A percentile compares a stretch with the other conserved stretches of the same genome.
These are phyloP conservation scores for Colius striatus DNA, from an alignment of 2,113 vertebrate genomes.

Conservation along the genomic window DNA sequence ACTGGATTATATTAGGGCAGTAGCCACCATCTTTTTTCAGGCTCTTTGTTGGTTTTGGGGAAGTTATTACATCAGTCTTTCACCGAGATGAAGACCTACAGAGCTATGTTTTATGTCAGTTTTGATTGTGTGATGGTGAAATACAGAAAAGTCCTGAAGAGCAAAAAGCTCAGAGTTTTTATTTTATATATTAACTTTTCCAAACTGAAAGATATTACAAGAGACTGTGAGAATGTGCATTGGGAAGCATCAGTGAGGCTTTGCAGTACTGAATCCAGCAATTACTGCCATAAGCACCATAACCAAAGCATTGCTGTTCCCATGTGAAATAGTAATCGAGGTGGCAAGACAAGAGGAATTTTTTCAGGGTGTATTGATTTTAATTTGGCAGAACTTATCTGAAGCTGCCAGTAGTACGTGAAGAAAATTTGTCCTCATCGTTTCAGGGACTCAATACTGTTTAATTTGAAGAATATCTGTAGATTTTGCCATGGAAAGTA, in stretches of 20 bases:
- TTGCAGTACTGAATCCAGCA: background rate
- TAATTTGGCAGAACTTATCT: background rate
- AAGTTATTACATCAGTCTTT: background rate
- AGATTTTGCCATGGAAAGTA: background rate
- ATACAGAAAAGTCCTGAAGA: background rate
- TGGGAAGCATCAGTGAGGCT: background rate
- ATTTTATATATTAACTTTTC: background rate
- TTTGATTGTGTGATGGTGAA: background rate
- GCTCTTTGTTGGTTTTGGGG: background rate
- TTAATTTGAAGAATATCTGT: background rate
- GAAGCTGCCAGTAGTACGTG: background rate
- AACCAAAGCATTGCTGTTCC: background rate
- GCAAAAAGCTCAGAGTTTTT: background rate
- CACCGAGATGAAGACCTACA: background rate
- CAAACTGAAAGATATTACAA: background rate
- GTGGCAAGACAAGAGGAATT: background rate
- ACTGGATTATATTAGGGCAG: background rate
- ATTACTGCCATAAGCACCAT: background rate
- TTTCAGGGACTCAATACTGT: background rate
- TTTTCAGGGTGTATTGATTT: background rate
- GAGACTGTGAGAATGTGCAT: background rate
- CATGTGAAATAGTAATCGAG: background rate
- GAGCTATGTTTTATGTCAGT: background rate
- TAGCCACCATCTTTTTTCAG: background rate
- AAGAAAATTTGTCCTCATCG: background rate